These are phyloP conservation scores for Eclectus roratus DNA, from an alignment of 2,113 vertebrate genomes.

Conservation along the genomic window DNA sequence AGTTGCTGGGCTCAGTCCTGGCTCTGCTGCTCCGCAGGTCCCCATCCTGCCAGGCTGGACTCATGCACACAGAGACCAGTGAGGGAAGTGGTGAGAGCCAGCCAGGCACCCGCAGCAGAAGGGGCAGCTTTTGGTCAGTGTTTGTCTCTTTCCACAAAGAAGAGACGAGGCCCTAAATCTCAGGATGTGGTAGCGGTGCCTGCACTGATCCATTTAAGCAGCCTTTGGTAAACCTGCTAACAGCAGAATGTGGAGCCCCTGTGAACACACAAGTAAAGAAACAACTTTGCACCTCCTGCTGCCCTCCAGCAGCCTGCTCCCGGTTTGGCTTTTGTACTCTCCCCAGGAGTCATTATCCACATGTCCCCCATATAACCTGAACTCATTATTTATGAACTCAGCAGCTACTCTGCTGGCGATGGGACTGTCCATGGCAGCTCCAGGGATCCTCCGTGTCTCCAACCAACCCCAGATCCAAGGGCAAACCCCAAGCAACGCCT, in stretches of 20 bases:
- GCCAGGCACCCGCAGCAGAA: not conserved
- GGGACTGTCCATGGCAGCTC: not conserved
- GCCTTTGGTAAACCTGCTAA: not conserved
- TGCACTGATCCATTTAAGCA: not conserved
- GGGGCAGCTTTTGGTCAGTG: not conserved
- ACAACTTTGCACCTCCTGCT: not conserved
- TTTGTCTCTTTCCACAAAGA: not conserved
- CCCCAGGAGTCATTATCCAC: not conserved
- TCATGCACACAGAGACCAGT: not conserved
- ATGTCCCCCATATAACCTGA: not conserved
- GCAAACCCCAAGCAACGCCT: not conserved
- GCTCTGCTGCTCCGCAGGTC: not conserved
- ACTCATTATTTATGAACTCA: not conserved
- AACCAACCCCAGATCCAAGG: not conserved
- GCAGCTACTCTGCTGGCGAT: not conserved
- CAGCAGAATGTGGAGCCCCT: not conserved
- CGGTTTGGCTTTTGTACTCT: not conserved
- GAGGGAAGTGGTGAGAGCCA: not conserved
- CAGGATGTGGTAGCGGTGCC: accelerated
- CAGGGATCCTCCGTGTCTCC: not conserved
- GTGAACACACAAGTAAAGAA: not conserved
- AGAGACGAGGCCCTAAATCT: not conserved
- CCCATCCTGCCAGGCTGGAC: not conserved
- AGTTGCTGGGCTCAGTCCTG: accelerated
- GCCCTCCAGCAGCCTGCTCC: not conserved